These are phyloP conservation scores for Sibirionetta formosa DNA, from an alignment of 2,797 vertebrate genomes.

Conservation along the genomic window DNA sequence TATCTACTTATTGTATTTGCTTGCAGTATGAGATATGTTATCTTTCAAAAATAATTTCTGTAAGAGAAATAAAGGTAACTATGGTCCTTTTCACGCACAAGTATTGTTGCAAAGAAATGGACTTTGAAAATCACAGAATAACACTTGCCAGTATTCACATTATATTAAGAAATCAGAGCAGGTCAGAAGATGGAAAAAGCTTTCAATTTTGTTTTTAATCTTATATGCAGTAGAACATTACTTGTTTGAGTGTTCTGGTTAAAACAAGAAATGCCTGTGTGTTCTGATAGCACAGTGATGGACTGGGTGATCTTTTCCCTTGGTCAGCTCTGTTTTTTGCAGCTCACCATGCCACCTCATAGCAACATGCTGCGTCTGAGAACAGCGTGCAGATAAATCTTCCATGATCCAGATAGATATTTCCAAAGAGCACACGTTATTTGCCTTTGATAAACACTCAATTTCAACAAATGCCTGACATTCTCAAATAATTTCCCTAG, in stretches of 20 bases:
- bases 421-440: background rate
- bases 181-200: background rate
- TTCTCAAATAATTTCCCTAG: slow-evolving; percentile 1
- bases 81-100: background rate
- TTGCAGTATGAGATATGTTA: background rate
- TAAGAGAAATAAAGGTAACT: background rate
- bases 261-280: background rate
- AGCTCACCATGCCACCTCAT: background rate
- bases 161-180: background rate
- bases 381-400: background rate
- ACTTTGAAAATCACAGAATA: background rate
- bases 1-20: background rate
- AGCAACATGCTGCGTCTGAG: background rate
- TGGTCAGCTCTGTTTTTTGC: background rate
- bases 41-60: background rate
- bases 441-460: background rate
- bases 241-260: background rate
- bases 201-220: background rate
- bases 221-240: background rate
- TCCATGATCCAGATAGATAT: background rate
- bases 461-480: background rate
- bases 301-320: background rate
- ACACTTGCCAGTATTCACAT: background rate
- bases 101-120: background rate
- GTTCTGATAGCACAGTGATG: background rate